Percentiles rank a stretch among this genome's conserved stretches.
Evolutionary conservation across 2,797 vertebrate genomes (phyloP).

Genomic region (Zenarchopterus dispar): DNA sequence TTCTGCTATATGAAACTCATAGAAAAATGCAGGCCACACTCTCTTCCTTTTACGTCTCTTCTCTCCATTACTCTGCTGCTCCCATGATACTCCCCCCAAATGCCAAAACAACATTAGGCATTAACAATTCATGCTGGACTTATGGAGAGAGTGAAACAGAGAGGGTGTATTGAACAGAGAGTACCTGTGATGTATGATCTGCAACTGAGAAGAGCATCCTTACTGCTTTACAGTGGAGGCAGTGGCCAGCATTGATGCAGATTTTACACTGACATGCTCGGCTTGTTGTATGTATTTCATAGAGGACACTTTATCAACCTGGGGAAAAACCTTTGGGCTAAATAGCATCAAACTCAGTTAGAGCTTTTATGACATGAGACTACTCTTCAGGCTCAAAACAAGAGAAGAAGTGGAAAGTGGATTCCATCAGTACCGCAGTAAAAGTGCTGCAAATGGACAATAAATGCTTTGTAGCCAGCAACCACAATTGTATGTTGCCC

Average conservation of each 20-base stretch:
- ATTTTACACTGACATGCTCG: neutral
- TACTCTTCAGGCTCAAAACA: no score
- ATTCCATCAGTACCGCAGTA: no score
- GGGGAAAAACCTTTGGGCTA: no score
- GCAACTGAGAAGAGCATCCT: slow-evolving; percentile 22
- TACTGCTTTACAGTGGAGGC: slow-evolving; percentile 10
- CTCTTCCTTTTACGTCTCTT: slow-evolving; percentile 44
- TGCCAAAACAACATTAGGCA: slow-evolving; percentile 61
- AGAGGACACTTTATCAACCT: no score
- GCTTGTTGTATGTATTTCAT: neutral
- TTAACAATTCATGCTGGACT: slow-evolving; percentile 69
- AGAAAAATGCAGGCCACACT: slow-evolving; percentile 17
- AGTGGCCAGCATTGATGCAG: neutral
- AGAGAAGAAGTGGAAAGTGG: no score
- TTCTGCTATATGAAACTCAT: slow-evolving; percentile 22
- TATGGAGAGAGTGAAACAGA: slow-evolving; percentile 35
- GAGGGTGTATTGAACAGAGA: slow-evolving; percentile 21
- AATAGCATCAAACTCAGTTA: no score
- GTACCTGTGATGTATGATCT: slow-evolving; percentile 16
- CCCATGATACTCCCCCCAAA: slow-evolving; percentile 52
- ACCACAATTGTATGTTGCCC: no score
- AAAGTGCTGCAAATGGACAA: no score
- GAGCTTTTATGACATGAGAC: no score
- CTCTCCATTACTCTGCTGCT: slow-evolving; percentile 59
- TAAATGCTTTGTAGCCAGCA: no score